Evolutionary conservation across 2,888 invertebrate species (phyloP).

Genomic region (Hanleya hanleyi): DNA sequence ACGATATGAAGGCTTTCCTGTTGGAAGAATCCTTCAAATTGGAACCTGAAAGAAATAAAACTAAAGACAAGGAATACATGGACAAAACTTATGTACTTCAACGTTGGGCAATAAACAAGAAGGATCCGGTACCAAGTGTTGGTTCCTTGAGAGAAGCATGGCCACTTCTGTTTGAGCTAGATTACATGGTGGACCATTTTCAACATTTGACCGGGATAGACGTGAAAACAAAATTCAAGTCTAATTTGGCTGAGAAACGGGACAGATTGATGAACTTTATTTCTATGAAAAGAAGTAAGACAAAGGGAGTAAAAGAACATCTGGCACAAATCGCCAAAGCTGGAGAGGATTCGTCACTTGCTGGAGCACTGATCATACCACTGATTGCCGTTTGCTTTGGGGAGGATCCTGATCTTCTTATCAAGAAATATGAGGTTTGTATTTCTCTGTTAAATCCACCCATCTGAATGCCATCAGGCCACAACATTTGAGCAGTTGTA

Average conservation of each 20-base stretch:
- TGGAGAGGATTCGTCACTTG: not conserved
- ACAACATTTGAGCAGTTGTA: no score
- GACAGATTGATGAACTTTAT: not conserved
- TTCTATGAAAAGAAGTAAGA: not conserved
- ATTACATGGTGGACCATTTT: not conserved
- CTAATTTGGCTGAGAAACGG: not conserved
- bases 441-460: no score
- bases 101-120: not conserved
- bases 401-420: constrained; percentile 1
- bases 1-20: not conserved
- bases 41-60: not conserved
- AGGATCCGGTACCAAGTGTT: not conserved
- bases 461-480: no score
- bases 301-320: not conserved
- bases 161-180: constrained; percentile 1
- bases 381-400: not conserved
- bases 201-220: not conserved
- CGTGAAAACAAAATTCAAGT: not conserved
- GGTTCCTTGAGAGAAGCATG: not conserved
- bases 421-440: not conserved
- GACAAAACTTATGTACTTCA: not conserved
- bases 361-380: not conserved
- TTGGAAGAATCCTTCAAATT: not conserved
- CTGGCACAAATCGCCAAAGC: not conserved
- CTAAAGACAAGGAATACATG: not conserved